A percentile compares a stretch with the other conserved stretches of the same genome.
Conservation (phyloP, 1,140 invertebrate species). For the Sycophila sp. region DNA sequence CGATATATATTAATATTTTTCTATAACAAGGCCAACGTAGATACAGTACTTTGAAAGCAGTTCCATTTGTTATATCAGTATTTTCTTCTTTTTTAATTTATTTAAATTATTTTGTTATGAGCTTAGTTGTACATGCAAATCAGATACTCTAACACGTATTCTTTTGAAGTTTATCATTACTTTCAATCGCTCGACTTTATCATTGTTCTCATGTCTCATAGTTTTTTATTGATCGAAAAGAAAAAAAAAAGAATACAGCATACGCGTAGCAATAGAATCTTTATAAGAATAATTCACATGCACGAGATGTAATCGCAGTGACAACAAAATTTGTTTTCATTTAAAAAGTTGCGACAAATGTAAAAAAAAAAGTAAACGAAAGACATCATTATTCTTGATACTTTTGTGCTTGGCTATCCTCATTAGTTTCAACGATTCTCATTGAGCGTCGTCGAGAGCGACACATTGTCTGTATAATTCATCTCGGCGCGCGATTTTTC, state of each 20-base stretch:
- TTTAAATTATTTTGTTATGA: constrained; percentile 38
- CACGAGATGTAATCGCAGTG: background rate
- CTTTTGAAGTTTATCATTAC: constrained; percentile 1
- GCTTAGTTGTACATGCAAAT: background rate
- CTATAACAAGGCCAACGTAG: background rate
- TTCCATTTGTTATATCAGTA: constrained; percentile 27
- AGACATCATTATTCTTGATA: no score
- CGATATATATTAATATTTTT: constrained; percentile 29
- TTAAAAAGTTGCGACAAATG: constrained; percentile 16
- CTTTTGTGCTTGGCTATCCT: background rate
- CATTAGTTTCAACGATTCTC: background rate
- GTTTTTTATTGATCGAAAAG: background rate
- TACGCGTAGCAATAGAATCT: background rate
- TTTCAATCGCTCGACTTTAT: no score
- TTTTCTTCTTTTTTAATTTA: constrained; percentile 32
- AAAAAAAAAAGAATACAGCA: background rate
- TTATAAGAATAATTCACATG: constrained; percentile 15
- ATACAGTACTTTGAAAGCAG: constrained; percentile 17
- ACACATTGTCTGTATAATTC: constrained; percentile 40
- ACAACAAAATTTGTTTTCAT: constrained; percentile 27
- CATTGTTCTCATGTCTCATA: constrained; percentile 9
- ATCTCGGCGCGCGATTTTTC: constrained; percentile 41
- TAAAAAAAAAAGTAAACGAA: background rate
- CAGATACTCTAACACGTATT: constrained; percentile 9
- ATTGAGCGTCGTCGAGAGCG: constrained; percentile 31